These are phyloP conservation scores for Micromesistius poutassou DNA, from an alignment of 2,797 vertebrate genomes.

Conservation along the genomic window DNA sequence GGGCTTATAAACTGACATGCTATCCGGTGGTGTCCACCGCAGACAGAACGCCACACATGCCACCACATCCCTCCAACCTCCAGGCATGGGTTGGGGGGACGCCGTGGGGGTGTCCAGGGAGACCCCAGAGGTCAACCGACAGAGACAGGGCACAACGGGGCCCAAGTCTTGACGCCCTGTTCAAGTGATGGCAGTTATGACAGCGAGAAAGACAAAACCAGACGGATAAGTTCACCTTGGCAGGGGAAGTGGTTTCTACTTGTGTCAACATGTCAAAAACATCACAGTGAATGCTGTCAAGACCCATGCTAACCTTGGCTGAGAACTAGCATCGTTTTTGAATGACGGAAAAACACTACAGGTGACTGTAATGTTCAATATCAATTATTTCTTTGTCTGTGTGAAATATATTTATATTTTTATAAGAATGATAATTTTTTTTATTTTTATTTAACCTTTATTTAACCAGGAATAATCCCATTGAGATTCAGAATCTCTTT, in stretches of 20 bases:
- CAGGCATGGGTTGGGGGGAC: conserved; percentile 1
- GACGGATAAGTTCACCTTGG: conserved; percentile 45
- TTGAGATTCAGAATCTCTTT: no score
- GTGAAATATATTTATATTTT: conserved; percentile 23
- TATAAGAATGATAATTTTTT: conserved; percentile 28
- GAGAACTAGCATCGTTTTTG: not conserved
- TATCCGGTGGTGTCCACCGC: conserved; percentile 6
- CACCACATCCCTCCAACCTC: not conserved
- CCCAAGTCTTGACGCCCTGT: not conserved
- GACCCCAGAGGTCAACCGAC: conserved; percentile 37
- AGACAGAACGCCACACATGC: conserved; percentile 18
- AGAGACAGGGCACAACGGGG: conserved; percentile 15
- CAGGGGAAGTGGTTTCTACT: conserved; percentile 49
- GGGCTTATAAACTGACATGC: conserved; percentile 9
- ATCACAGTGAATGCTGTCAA: not conserved
- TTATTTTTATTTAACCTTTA: no score
- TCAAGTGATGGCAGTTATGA: conserved; percentile 49
- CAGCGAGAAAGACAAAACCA: conserved; percentile 57
- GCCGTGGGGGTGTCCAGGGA: conserved; percentile 12
- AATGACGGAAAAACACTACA: not conserved
- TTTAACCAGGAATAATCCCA: no score
- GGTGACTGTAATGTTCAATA: not conserved
- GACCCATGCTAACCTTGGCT: not conserved
- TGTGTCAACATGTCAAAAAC: conserved; percentile 24
- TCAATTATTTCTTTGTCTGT: not conserved